Conservation (phyloP, 1,140 invertebrate genomes). For the Dreissena rostriformis region DNA sequence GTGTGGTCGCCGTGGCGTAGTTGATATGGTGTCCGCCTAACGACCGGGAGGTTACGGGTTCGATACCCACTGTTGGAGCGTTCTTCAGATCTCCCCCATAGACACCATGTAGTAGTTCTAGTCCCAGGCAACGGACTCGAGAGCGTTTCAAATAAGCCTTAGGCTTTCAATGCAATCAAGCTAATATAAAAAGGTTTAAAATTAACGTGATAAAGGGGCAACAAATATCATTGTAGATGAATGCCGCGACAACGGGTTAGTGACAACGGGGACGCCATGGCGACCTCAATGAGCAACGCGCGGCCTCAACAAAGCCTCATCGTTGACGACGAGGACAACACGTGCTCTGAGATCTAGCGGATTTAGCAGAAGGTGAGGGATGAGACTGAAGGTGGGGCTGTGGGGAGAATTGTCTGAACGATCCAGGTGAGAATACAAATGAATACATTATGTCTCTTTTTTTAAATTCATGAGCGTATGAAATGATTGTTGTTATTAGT, state of each 20-base stretch:
- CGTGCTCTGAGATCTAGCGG: slow-evolving; percentile 77
- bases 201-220: neutral
- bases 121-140: no score
- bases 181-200: no score
- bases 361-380: slow-evolving; percentile 72
- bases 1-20: no score
- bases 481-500: no score
- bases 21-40: no score
- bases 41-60: no score
- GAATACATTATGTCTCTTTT: neutral
- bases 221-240: neutral
- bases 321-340: slow-evolving; percentile 76
- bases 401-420: slow-evolving; percentile 75
- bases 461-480: no score
- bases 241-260: neutral
- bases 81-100: no score
- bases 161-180: no score
- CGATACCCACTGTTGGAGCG: no score
- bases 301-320: neutral
- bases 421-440: slow-evolving; percentile 69
- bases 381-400: slow-evolving; percentile 59
- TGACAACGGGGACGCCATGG: neutral
- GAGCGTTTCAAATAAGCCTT: no score
- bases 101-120: no score
- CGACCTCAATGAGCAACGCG: slow-evolving; percentile 4